A percentile compares a stretch with the other conserved stretches of the same genome.
Evolutionary conservation across 2,113 vertebrate species (phyloP).

Genomic region (Motacilla tschutschensis): DNA sequence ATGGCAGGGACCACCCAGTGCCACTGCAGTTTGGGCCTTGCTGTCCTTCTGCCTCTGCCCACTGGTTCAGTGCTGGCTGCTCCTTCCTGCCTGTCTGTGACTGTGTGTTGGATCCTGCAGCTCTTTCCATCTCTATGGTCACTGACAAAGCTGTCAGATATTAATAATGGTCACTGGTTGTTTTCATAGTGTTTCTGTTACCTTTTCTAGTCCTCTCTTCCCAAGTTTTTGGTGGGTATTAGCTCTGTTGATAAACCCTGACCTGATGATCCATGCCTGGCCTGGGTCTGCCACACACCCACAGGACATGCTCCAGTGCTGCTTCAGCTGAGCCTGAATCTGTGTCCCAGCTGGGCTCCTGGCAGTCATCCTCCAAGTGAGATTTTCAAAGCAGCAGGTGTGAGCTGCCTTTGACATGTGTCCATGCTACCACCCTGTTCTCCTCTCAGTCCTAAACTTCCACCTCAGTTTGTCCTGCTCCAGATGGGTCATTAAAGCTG

Average conservation of each 20-base stretch:
- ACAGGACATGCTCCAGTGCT: rapidly evolving
- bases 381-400: background rate
- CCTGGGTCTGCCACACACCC: background rate
- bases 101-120: background rate
- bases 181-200: background rate
- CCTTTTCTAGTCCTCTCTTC: background rate
- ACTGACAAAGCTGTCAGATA: background rate
- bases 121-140: background rate
- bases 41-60: background rate
- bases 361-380: background rate
- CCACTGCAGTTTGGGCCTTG: background rate
- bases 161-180: background rate
- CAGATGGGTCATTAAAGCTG: background rate
- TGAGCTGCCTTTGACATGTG: background rate
- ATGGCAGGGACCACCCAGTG: rapidly evolving
- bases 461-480: background rate
- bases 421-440: background rate
- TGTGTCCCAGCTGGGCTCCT: background rate
- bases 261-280: background rate
- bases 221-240: background rate
- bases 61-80: background rate
- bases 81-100: background rate
- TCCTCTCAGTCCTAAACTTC: background rate
- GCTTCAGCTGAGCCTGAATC: background rate
- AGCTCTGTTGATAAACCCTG: background rate